A percentile compares a stretch with the other conserved stretches of the same genome.
Evolutionary conservation across 2,113 vertebrate species (phyloP).

Genomic region (Nyctereutes procyonoides): DNA sequence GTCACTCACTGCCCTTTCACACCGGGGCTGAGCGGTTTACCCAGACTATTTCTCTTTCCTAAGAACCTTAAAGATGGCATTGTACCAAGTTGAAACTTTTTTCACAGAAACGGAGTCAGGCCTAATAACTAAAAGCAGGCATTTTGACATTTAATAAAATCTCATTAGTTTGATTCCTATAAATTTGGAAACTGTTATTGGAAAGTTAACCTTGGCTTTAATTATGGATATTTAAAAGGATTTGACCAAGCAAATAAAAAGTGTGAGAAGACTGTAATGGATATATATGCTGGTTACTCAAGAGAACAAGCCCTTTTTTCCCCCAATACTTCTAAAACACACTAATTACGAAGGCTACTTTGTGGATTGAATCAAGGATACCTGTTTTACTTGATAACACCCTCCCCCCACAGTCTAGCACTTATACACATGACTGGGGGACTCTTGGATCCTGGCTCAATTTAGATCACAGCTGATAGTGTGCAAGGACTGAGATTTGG

Average conservation of each 20-base stretch:
- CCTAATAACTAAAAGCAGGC: background rate
- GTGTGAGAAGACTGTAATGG: background rate
- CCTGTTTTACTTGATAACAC: background rate
- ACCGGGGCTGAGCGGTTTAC: background rate
- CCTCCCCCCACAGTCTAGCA: background rate
- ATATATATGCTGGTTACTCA: background rate
- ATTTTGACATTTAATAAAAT: slow-evolving; percentile 3
- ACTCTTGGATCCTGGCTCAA: background rate
- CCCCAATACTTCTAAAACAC: background rate
- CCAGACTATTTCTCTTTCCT: background rate
- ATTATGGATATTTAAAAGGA: slow-evolving; percentile 37
- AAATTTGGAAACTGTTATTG: background rate
- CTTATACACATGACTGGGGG: background rate
- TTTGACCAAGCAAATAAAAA: background rate
- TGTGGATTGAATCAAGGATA: background rate
- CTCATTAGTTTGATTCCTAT: background rate
- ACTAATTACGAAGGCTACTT: background rate
- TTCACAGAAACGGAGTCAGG: background rate
- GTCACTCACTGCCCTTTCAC: background rate
- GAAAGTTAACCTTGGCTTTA: slow-evolving; percentile 38
- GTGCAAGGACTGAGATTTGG: background rate
- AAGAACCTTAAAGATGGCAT: background rate
- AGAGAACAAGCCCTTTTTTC: background rate
- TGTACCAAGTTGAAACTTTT: background rate
- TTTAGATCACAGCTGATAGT: background rate